Evolutionary conservation across 2,888 invertebrate species (phyloP).

Genomic region (Mythimna ferrago): DNA sequence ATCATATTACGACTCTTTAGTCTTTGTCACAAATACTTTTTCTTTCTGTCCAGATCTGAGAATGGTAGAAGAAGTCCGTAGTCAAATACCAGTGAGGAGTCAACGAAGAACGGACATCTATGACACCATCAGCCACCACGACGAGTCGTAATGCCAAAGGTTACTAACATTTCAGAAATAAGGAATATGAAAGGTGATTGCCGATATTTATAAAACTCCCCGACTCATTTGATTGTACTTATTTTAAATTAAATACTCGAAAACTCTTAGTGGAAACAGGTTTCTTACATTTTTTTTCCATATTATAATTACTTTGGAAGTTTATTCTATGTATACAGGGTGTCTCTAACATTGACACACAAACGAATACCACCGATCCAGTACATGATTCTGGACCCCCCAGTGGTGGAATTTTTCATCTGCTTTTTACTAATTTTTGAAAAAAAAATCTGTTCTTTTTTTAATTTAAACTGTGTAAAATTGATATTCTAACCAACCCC

Average conservation of each 20-base stretch:
- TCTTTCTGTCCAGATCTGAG: slow-evolving; percentile 91
- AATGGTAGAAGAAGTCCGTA: slow-evolving; percentile 94
- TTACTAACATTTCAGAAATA: not conserved
- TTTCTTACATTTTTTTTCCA: not conserved
- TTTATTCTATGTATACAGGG: too few relatives aligned
- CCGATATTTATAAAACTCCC: not conserved
- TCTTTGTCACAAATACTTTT: too few relatives aligned
- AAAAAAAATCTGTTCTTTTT: too few relatives aligned
- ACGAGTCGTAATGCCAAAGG: slow-evolving; percentile 15
- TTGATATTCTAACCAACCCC: too few relatives aligned
- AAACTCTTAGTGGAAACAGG: not conserved
- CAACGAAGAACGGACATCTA: slow-evolving; percentile 95
- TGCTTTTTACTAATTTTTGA: too few relatives aligned
- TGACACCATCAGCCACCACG: slow-evolving; percentile 79
- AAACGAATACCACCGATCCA: too few relatives aligned
- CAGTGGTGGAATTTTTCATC: too few relatives aligned
- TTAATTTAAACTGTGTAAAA: too few relatives aligned
- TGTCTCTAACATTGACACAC: too few relatives aligned
- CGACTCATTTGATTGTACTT: not conserved
- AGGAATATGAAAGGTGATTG: not conserved
- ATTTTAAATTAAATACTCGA: not conserved
- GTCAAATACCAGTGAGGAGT: slow-evolving; percentile 95
- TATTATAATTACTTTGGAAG: not conserved
- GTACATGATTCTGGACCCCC: too few relatives aligned
- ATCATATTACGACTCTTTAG: too few relatives aligned